Conservation (phyloP, 2,888 invertebrate species). For the Oligia latruncula region DNA sequence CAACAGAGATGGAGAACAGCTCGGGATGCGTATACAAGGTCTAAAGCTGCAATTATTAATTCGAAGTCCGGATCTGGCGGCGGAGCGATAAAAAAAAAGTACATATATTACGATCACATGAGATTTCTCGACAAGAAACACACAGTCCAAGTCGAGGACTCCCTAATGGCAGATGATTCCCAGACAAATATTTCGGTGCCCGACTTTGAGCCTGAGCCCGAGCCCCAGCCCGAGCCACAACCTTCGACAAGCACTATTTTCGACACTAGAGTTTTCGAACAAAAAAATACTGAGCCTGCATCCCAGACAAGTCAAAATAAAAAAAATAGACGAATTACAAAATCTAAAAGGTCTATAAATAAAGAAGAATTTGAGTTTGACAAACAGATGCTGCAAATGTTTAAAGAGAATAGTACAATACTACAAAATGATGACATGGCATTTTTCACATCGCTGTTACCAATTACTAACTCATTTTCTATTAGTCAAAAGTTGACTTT, state of each 20-base stretch:
- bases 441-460: too few species aligned
- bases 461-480: slow-evolving; percentile 38
- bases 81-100: slow-evolving; percentile 28
- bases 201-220: slow-evolving; percentile 21
- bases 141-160: slow-evolving; percentile 26
- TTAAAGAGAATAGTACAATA: too few species aligned
- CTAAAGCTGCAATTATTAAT: slow-evolving; percentile 19
- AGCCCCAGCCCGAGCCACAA: slow-evolving; percentile 19
- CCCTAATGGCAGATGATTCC: slow-evolving; percentile 23
- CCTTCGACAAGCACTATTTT: slow-evolving; percentile 31
- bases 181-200: slow-evolving; percentile 31
- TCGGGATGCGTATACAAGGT: slow-evolving; percentile 40
- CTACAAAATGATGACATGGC: too few species aligned
- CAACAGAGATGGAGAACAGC: slow-evolving; percentile 51
- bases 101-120: slow-evolving; percentile 26
- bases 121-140: slow-evolving; percentile 27
- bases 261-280: slow-evolving; percentile 24
- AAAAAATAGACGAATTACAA: slow-evolving; percentile 41
- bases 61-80: slow-evolving; percentile 31
- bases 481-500: slow-evolving; percentile 42
- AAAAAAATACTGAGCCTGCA: slow-evolving; percentile 28
- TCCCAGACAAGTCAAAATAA: slow-evolving; percentile 30
- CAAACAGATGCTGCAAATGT: slow-evolving; percentile 22
- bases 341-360: slow-evolving; percentile 39
- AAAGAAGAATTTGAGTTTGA: slow-evolving; percentile 39